Evolutionary conservation across 30 jellyfish, hydroid and myxozoan species (phyloP), one percentile per base, ranked within the genome.

Genomic region (Aurelia coerulea): DNA sequence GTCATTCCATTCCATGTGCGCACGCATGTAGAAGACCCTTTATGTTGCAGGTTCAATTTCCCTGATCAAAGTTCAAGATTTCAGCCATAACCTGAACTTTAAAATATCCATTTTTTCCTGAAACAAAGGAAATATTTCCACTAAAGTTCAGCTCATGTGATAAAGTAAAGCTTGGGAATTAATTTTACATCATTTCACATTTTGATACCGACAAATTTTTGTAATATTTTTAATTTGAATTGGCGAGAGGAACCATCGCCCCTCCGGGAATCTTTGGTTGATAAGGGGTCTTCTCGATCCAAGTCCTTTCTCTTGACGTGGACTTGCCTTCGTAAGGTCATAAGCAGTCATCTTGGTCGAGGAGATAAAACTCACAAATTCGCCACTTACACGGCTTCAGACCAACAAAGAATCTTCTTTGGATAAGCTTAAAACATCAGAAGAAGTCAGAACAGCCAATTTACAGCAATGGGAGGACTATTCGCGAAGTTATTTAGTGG

Each of bases 351-450:
- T 59, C 63, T 9, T 46, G 56, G 8, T 46, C 16, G 46, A 68
- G 51, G 46, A 68, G 54, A 68, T 68, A 16, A 68, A 49, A 4
- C 46, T 68, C 46, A 34, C 78, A 18, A 49, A 19, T 18, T 68
- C 54, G 78, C 54, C 14, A 19, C 97, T 91, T 65, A 97, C 97
- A 64, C 97, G 97, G 51, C 97, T 86, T 67, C 97, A 91, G 46
- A 91, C 86, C 79, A 86, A 77, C 73, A 67, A 97, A 52, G 97
- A 90, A 10, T 60, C 86, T 49, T 91, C 56, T 46, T 46, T 46
- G 14, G 14, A 46, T 9, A 46, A 46, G 56, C 1, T 4, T 46
- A 46, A 46, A 1, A 46, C 56, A 6, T 46, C 15, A 46, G 56
- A 46, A 9, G 56, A 6, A 46, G 56, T 46, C 8, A 14, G 56